Conservation (phyloP, 2,888 invertebrate species). For the Hydroisotoma schaefferi region DNA sequence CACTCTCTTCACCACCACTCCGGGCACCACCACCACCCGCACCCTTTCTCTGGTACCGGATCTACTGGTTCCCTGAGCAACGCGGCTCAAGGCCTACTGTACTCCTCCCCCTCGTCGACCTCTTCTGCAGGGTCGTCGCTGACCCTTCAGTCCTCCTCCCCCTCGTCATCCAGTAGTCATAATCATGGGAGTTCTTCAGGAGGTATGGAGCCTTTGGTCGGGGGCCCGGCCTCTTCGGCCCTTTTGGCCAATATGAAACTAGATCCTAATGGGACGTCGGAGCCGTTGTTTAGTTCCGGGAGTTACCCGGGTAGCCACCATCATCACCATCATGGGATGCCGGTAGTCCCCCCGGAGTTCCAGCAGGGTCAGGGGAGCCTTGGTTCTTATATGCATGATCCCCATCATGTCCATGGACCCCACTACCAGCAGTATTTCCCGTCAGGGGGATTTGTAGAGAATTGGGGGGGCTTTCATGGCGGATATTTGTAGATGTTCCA, state of each 20-base stretch:
- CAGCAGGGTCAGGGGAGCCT: conserved; percentile 36
- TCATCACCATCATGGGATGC: conserved; percentile 33
- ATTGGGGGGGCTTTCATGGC: conserved; percentile 40
- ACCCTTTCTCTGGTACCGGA: conserved; percentile 12
- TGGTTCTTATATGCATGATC: conserved; percentile 41
- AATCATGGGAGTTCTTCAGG: background rate
- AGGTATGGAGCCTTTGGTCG: conserved; percentile 6
- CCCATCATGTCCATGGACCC: conserved; percentile 37
- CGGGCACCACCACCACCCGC: conserved; percentile 29
- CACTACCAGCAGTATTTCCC: conserved; percentile 47
- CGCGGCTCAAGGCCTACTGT: conserved; percentile 20
- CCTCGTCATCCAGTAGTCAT: conserved; percentile 18
- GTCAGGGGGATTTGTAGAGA: conserved; percentile 35
- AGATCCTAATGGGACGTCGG: conserved; percentile 16
- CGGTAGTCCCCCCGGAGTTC: conserved; percentile 29
- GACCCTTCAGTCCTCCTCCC: conserved; percentile 31
- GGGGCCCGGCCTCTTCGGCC: conserved; percentile 9
- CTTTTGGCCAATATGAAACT: conserved; percentile 29
- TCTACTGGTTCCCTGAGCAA: conserved; percentile 2
- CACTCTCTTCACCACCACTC: conserved; percentile 25
- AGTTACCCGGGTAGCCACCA: conserved; percentile 25
- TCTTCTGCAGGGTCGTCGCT: conserved; percentile 28
- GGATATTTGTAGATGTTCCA: conserved; percentile 35
- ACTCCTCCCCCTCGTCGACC: conserved; percentile 31
- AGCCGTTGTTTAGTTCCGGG: conserved; percentile 17